Conservation (phyloP, 2,888 invertebrate genomes). For the Agrochola lychnidis region DNA sequence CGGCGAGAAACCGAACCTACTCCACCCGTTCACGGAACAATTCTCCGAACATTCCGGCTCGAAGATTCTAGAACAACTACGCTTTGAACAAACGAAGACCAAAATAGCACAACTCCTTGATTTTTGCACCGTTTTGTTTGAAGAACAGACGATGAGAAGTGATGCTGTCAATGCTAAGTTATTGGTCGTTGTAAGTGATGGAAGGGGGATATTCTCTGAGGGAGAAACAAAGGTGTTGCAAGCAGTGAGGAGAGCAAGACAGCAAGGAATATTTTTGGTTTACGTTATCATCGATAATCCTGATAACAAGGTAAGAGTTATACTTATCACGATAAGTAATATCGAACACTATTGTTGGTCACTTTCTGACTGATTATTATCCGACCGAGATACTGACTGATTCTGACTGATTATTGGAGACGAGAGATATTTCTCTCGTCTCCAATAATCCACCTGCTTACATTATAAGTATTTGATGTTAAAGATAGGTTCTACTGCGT, state of each 20-base stretch:
- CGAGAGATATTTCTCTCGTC: no score
- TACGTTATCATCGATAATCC: conserved; percentile 99
- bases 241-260: conserved; percentile 95
- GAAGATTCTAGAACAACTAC: conserved; percentile 94
- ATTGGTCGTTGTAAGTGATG: conserved; percentile 98
- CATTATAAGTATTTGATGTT: no score
- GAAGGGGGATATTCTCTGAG: conserved; percentile 97
- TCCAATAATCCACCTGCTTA: background rate
- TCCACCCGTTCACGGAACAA: conserved; percentile 96
- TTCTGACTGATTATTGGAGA: background rate
- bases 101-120: conserved; percentile 95
- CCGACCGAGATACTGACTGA: no score
- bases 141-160: conserved; percentile 86
- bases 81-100: conserved; percentile 97
- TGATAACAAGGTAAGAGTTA: conserved; percentile 93
- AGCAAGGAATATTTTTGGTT: conserved; percentile 97
- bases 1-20: conserved; percentile 95
- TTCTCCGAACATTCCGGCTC: conserved; percentile 97
- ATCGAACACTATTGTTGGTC: background rate
- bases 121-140: conserved; percentile 92
- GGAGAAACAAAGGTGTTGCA: conserved; percentile 94
- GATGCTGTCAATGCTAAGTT: conserved; percentile 94
- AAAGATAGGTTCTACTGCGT: background rate
- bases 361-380: background rate
- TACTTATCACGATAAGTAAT: background rate